These are phyloP conservation scores for Sarcophilus harrisii DNA, from an alignment of 2,797 vertebrate species.

Conservation along the genomic window DNA sequence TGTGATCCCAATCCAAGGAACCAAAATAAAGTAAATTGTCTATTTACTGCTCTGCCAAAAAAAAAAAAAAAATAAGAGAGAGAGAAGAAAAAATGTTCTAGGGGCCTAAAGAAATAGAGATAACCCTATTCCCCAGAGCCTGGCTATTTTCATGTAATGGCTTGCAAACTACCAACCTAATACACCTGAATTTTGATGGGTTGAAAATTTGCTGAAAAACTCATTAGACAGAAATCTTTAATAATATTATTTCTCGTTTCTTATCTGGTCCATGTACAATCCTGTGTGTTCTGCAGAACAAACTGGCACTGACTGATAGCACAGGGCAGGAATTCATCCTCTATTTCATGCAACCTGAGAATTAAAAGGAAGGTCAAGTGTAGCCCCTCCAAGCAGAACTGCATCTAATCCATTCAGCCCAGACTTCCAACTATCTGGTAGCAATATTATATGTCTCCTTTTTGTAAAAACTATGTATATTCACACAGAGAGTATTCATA, in stretches of 20 bases:
- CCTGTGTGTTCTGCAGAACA: neutral
- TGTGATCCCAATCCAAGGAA: neutral
- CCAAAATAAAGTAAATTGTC: neutral
- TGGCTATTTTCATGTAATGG: constrained; percentile 20
- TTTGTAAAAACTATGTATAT: neutral
- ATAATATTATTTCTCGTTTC: neutral
- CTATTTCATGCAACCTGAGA: constrained; percentile 19
- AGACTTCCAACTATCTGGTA: neutral
- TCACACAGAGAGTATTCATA: neutral
- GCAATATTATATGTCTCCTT: neutral
- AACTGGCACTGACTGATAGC: neutral
- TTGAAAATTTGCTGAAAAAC: neutral
- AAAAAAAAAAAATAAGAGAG: neutral
- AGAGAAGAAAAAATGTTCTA: neutral
- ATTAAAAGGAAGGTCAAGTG: neutral
- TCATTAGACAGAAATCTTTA: neutral
- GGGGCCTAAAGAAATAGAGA: neutral
- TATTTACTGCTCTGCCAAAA: neutral
- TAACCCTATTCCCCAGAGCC: neutral
- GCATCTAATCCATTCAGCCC: neutral
- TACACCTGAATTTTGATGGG: neutral
- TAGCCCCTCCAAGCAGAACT: constrained; percentile 4
- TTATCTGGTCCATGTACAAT: neutral
- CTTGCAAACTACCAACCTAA: constrained; percentile 18
- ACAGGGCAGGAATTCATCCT: constrained; percentile 13